These are phyloP conservation scores for Napeogenes sylphis DNA, from an alignment of 2,888 invertebrate genomes.

Conservation along the genomic window DNA sequence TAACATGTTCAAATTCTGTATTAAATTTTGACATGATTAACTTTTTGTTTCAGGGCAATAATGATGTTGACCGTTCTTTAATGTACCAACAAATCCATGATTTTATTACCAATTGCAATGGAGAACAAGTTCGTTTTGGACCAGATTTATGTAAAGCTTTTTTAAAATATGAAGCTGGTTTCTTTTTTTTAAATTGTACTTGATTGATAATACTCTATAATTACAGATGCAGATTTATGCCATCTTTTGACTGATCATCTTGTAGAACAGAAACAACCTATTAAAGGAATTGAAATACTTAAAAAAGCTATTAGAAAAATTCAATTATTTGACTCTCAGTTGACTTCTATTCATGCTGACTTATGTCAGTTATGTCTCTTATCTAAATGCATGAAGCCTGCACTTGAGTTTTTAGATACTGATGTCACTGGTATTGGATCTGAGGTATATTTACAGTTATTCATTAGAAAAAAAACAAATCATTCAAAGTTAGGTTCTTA, in stretches of 20 bases:
- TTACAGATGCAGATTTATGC: constrained; percentile 91
- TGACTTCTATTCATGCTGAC: constrained; percentile 96
- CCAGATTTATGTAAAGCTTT: constrained; percentile 87
- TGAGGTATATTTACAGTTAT: constrained; percentile 75
- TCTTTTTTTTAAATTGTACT: neutral
- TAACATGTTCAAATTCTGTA: neutral
- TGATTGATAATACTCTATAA: neutral
- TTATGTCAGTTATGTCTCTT: constrained; percentile 94
- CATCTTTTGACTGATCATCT: constrained; percentile 88
- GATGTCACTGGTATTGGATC: constrained; percentile 95
- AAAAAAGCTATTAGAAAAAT: constrained; percentile 92
- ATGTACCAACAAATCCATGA: constrained; percentile 88
- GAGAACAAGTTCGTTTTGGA: constrained; percentile 92
- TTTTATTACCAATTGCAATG: constrained; percentile 91
- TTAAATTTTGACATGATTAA: neutral
- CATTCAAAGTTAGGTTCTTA: too few relatives aligned
- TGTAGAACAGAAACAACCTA: constrained; percentile 86
- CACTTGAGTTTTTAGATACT: constrained; percentile 89
- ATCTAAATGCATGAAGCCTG: constrained; percentile 94
- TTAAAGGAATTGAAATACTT: constrained; percentile 89
- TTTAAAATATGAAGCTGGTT: neutral
- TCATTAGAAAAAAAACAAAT: too few relatives aligned
- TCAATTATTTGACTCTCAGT: constrained; percentile 90
- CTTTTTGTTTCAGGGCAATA: constrained; percentile 51
- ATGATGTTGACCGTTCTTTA: constrained; percentile 68